phyloP scores from a whole-genome alignment of 2,797 vertebrate genomes.

The Enteromius thamalakanensis region DNA sequence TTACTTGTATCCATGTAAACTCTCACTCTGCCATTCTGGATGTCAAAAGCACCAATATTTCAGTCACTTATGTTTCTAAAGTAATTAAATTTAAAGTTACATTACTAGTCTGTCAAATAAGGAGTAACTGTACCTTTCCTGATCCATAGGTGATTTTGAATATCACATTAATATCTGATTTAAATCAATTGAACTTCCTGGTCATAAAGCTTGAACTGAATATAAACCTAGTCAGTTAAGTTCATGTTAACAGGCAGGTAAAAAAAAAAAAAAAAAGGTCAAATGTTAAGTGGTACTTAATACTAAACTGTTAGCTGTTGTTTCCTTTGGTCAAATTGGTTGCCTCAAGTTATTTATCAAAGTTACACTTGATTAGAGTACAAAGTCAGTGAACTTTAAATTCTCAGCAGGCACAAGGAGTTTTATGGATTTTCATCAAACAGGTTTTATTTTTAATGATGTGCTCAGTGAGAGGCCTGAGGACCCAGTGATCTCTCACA shows the following conservation, averaged over 20 bases:
- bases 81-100: not conserved
- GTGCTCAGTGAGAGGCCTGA: not conserved
- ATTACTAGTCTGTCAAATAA: not conserved
- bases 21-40: not conserved
- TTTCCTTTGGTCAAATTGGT: not conserved
- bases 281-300: not conserved
- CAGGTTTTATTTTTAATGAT: constrained; percentile 32
- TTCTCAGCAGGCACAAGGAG: constrained; percentile 20
- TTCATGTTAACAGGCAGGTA: not conserved
- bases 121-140: not conserved
- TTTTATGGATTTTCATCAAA: constrained; percentile 31
- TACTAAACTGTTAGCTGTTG: not conserved
- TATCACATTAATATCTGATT: not conserved
- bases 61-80: not conserved
- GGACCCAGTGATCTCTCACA: not conserved
- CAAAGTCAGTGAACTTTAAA: constrained; percentile 1
- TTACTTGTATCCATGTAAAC: not conserved
- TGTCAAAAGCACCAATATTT: not conserved
- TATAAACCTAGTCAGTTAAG: not conserved
- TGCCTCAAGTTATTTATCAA: constrained; percentile 10
- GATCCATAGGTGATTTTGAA: not conserved
- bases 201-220: not conserved
- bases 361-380: constrained; percentile 14
- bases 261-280: too few species aligned
- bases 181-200: not conserved